These are phyloP conservation scores for Temnothorax nylanderi DNA, from an alignment of 1,140 invertebrate genomes.

Conservation along the genomic window DNA sequence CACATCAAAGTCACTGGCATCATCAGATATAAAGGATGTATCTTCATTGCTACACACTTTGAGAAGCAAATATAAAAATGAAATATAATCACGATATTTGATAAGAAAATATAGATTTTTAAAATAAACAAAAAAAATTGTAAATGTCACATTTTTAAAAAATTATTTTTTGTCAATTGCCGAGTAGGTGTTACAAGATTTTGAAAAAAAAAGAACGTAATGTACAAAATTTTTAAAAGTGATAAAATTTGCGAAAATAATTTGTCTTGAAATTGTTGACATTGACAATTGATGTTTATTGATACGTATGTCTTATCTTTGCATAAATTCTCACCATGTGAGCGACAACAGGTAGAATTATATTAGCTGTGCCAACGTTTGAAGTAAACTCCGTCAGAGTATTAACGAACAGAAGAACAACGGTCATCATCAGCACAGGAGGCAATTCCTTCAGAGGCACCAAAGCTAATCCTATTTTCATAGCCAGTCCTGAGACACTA, in stretches of 20 bases:
- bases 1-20: slow-evolving; percentile 93
- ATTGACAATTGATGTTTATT: background rate
- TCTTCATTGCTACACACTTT: slow-evolving; percentile 87
- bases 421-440: slow-evolving; percentile 86
- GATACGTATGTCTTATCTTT: background rate
- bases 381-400: slow-evolving; percentile 93
- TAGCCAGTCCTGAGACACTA: slow-evolving; percentile 90
- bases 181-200: no score
- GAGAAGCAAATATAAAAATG: slow-evolving; percentile 5
- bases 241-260: background rate
- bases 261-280: background rate
- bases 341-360: slow-evolving; percentile 92
- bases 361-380: slow-evolving; percentile 93
- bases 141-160: background rate
- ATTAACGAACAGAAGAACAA: slow-evolving; percentile 86
- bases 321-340: slow-evolving; percentile 88
- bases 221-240: background rate
- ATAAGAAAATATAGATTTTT: background rate
- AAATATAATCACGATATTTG: background rate
- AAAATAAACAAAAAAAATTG: background rate
- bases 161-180: background rate
- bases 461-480: slow-evolving; percentile 88
- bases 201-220: background rate
- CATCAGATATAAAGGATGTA: slow-evolving; percentile 95
- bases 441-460: slow-evolving; percentile 86